Percentiles rank a stretch among this genome's conserved stretches.
These are phyloP conservation scores for Dolichoris vasculosae DNA, from an alignment of 1,140 invertebrate genomes.

Conservation along the genomic window DNA sequence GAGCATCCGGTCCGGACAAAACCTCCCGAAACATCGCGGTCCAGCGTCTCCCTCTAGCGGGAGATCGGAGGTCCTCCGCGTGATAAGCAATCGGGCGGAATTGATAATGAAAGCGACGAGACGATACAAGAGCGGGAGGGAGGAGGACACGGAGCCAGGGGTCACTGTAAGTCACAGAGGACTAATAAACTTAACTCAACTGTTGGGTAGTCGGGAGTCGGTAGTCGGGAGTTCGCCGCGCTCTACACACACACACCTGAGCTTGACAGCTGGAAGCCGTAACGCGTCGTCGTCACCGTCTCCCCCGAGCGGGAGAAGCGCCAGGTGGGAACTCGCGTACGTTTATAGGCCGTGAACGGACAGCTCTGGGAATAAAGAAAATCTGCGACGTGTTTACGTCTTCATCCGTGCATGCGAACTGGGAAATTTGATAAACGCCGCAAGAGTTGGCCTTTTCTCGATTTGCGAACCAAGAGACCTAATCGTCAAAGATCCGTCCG, in stretches of 20 bases:
- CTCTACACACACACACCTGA: constrained; percentile 53
- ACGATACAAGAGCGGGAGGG: too few species aligned
- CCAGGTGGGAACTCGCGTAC: not conserved
- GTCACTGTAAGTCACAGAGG: too few species aligned
- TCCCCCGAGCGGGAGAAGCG: too few species aligned
- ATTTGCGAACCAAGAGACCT: too few species aligned
- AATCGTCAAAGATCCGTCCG: too few species aligned
- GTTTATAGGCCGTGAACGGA: not conserved
- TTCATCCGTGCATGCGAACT: not conserved
- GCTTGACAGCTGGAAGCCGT: constrained; percentile 56
- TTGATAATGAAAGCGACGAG: too few species aligned
- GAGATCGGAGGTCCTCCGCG: too few species aligned
- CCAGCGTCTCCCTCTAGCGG: too few species aligned
- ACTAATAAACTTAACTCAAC: too few species aligned
- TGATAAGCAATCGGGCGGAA: too few species aligned
- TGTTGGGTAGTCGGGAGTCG: not conserved
- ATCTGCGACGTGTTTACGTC: not conserved
- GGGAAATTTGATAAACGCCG: not conserved
- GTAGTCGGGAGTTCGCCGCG: not conserved
- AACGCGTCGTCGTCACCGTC: not conserved
- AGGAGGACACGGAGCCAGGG: too few species aligned
- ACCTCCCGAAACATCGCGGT: too few species aligned
- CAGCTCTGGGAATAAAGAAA: not conserved
- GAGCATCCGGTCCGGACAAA: not conserved
- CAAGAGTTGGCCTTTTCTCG: not conserved